Base-by-base conservation (phyloP, 1,140 invertebrate genomes). In the Leptinotarsa lineolata region DNA sequence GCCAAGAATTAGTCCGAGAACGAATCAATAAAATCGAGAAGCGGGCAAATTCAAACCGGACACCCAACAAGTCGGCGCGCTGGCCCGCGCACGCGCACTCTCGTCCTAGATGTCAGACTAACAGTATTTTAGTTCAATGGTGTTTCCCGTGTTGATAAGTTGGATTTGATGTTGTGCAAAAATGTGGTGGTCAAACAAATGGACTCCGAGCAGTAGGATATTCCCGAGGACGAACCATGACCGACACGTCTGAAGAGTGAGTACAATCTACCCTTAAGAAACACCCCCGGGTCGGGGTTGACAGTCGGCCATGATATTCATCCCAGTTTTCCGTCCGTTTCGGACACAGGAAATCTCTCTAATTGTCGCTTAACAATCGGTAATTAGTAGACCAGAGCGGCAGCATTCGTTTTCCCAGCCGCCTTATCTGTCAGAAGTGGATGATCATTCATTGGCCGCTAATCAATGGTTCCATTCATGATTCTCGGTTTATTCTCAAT, bases 221-320 rank as follows among this genome's bases (percentile, higher is more conserved):
- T 90, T 89, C 86, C 86, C 87, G 86, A 88, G 88, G 84, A 90
- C 89, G 86, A 90, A 91, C 87, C 90, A 91, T 91, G 90, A 91
- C 89, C 88, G 90, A 91, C 87, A 87, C 88, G 89, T 89, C 88
- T 91, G 90, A 91, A 88, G 90, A 90, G 90, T 91, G 87, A 91
- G 89, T 89, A 78, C 68, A 48, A 61, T 72, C 65, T 70, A 60
- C 70, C 65, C 63, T 21, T 73, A 59, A 44, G 58, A 61, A 54
- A 63, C 69, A 61, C 69, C 69, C 69, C 60, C 45, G 13, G 59
- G 20, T 59, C 18, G 18, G 59, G 69, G 58, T 61, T 71, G 58
- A 44, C 24, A 71, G 69, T 63, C 69, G 60, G 60, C 69, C 69
- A 61, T 63, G 69, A 61, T 63, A 20, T 63, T 73, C 72, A 69